Percentiles rank a stretch among this genome's conserved stretches.
phyloP scores from a whole-genome alignment of 1,140 invertebrate genomes.

The Hyposmocoma kahamanoa region DNA sequence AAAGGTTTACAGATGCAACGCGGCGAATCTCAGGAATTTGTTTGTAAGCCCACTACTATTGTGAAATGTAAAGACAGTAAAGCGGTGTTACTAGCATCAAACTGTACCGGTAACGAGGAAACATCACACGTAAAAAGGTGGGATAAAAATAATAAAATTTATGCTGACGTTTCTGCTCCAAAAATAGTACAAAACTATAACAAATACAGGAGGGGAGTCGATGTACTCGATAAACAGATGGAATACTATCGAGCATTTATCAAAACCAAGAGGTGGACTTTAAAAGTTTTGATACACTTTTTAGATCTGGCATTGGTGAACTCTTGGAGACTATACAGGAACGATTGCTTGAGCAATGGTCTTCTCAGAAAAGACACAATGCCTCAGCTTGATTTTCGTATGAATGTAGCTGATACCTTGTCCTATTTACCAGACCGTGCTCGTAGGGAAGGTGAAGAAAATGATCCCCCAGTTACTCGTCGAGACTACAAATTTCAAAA shows the following conservation, averaged over 20 bases:
- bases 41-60: conserved; percentile 10
- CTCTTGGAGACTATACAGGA: neutral
- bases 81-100: conserved; percentile 21
- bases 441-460: neutral
- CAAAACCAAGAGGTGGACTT: conserved; percentile 6
- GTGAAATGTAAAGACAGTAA: conserved; percentile 30
- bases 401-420: conserved; percentile 4
- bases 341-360: neutral
- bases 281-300: conserved; percentile 10
- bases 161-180: neutral
- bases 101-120: conserved; percentile 17
- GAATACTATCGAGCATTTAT: neutral
- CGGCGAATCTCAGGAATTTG: conserved; percentile 16
- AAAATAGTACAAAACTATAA: conserved; percentile 2
- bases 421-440: neutral
- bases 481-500: too few species aligned
- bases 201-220: neutral
- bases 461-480: neutral
- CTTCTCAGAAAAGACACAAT: neutral
- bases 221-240: neutral
- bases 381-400: conserved; percentile 3
- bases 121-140: conserved; percentile 12
- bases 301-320: conserved; percentile 8
- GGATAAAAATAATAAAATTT: neutral
- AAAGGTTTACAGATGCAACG: conserved; percentile 14